These are phyloP conservation scores for Microtus ochrogaster DNA, from an alignment of 2,113 vertebrate species.

Conservation along the genomic window DNA sequence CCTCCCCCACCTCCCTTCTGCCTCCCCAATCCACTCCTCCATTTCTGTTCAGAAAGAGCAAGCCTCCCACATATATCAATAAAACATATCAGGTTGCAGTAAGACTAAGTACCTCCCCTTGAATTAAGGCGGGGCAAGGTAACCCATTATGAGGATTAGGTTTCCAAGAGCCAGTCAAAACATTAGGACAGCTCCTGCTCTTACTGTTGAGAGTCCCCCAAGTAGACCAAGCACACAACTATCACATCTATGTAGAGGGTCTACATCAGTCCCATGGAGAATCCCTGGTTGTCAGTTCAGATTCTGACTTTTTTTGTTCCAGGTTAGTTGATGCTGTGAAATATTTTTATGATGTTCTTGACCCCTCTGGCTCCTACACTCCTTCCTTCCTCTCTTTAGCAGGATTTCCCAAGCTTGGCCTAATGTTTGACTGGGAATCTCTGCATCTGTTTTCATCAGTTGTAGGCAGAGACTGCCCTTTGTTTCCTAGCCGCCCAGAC, in stretches of 20 bases:
- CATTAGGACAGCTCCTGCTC: not conserved
- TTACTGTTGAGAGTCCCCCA: not conserved
- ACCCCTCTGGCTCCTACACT: not conserved
- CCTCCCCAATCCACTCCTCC: not conserved
- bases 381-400: not conserved
- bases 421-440: not conserved
- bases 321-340: not conserved
- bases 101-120: not conserved
- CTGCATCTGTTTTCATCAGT: not conserved
- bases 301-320: not conserved
- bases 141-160: not conserved
- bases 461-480: not conserved
- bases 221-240: not conserved
- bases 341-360: not conserved
- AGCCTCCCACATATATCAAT: not conserved
- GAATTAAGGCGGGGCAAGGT: not conserved
- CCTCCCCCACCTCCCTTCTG: not conserved
- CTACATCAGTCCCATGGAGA: not conserved
- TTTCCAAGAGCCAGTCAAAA: not conserved
- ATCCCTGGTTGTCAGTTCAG: not conserved
- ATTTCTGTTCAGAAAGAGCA: not conserved
- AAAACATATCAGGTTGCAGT: not conserved
- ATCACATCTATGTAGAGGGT: not conserved
- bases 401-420: not conserved
- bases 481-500: too few species aligned